phyloP scores from a whole-genome alignment of 2,113 vertebrate species.

The Erythrocercus mccallii region DNA sequence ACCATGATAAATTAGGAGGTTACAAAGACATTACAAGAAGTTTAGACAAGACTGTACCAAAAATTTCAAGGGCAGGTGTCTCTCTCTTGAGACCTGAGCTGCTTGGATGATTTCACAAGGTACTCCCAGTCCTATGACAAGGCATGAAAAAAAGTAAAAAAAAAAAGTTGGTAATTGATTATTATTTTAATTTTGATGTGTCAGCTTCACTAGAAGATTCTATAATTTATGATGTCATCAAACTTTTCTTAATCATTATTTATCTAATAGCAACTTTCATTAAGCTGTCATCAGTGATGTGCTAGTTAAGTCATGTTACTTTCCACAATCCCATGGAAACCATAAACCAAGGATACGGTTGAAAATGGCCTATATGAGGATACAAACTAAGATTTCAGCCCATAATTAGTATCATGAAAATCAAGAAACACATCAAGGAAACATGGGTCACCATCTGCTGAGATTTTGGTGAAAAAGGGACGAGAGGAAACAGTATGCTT shows the following conservation, averaged over 20 bases:
- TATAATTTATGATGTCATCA: not conserved
- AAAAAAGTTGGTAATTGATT: not conserved
- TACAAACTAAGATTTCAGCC: slow-evolving; percentile 1
- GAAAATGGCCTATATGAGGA: not conserved
- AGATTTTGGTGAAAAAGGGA: not conserved
- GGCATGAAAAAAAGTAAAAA: not conserved
- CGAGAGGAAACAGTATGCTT: not conserved
- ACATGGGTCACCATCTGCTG: slow-evolving; percentile 31
- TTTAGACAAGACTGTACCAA: not conserved
- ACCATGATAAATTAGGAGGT: not conserved
- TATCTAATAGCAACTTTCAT: not conserved
- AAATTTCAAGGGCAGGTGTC: not conserved
- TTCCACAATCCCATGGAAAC: slow-evolving; percentile 14
- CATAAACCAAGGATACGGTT: not conserved
- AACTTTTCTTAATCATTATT: not conserved
- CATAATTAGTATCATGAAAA: slow-evolving; percentile 27
- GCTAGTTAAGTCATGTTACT: not conserved
- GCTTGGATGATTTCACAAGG: not conserved
- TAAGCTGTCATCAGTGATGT: not conserved
- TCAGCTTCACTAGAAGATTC: not conserved
- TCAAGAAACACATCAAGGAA: not conserved
- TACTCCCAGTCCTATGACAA: not conserved
- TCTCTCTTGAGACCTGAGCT: not conserved
- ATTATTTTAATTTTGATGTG: not conserved
- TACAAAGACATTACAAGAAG: not conserved